Conservation (phyloP, 2,113 vertebrate species). For the Antigone vipio region DNA sequence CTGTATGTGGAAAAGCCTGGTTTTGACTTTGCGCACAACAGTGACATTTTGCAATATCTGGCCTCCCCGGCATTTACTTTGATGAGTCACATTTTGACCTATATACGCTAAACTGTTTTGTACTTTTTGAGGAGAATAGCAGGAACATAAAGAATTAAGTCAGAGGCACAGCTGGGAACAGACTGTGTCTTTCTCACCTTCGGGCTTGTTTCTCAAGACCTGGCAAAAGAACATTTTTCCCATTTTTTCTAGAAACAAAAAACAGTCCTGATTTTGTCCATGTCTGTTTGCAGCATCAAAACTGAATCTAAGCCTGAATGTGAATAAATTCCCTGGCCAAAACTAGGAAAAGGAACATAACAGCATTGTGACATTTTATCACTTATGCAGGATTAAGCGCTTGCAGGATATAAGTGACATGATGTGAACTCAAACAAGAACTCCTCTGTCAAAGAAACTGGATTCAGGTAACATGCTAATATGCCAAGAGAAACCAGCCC, state of each 20-base stretch:
- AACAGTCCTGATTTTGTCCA: background rate
- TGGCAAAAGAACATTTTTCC: background rate
- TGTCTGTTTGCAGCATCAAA: slow-evolving; percentile 17
- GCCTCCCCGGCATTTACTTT: background rate
- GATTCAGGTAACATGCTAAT: background rate
- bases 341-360: background rate
- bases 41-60: background rate
- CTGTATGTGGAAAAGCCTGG: background rate
- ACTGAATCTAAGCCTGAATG: background rate
- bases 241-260: background rate
- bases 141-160: background rate
- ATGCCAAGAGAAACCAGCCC: background rate
- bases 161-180: slow-evolving; percentile 3
- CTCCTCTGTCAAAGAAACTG: background rate
- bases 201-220: background rate
- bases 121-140: background rate
- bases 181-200: background rate
- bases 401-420: background rate
- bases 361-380: background rate
- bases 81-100: background rate
- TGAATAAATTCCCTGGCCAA: background rate
- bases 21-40: background rate
- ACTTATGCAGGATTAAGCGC: background rate
- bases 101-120: background rate
- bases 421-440: background rate